Base-by-base conservation (phyloP, 2,888 invertebrate species). In the Troides oblongomaculatus region DNA sequence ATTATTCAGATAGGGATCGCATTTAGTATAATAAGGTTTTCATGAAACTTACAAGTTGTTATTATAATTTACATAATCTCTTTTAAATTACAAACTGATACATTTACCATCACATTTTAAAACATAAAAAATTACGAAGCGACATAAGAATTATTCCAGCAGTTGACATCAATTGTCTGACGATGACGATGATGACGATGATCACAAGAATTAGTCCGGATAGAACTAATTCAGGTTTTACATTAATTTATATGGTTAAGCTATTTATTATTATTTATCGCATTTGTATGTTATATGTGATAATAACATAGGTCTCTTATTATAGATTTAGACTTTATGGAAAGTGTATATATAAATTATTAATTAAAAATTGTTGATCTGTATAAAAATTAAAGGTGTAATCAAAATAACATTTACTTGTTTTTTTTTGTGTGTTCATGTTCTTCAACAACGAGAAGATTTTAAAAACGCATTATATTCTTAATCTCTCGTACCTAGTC, bases 351-450 rank as follows among this genome's bases (percentile, higher is more conserved):
- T 58, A 8, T 23, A 58, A 23, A 14, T 58, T 58, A 23, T 2
- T 23, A 23, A 23, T 23, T 23, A 25, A 7, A 58, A 58, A 58
- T n/a, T 53, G 39, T 57, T 58, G 61, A 59, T 46, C 62, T 50
- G 62, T 62, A 25, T 50, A 46, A 50, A 46, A 50, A 50, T 46
- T 25, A 60, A 36, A 36, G 30, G 58, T 58, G 3, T 57, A 57
- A 57, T 57, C 10, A 21, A 21, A 57, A 58, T 23, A 12, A 46
- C 14, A 6, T 25, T 21, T 25, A 56, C 12, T n/a, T 14, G 46
- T 6, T 14, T 46, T 46, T 46, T 21, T 21, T 46, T 46, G 1
- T 46, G 46, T 7, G 10, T 46, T 7, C 1, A 2, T 14, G 46
- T 46, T 14, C 46, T 46, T 10, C 10, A 7, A 12, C 14, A 10